phyloP scores from a whole-genome alignment of 2,113 vertebrate genomes.

The Bos indicus region DNA sequence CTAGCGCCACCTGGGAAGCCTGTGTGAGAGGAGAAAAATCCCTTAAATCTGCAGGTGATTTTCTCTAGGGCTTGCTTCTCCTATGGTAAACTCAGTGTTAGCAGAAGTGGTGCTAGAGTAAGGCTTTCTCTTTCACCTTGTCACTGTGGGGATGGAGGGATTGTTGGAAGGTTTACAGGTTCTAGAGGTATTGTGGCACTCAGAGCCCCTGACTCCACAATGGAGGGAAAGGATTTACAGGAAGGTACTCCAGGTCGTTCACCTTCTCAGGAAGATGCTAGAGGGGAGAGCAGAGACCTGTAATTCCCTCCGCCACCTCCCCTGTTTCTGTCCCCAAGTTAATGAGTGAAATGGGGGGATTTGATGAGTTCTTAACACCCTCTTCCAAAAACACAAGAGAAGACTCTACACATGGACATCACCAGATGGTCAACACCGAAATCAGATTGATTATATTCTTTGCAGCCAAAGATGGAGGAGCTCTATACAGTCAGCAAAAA shows the following conservation, averaged over 20 bases:
- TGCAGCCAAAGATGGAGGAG: too few relatives aligned
- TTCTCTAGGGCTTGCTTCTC: neutral
- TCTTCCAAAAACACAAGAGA: too few relatives aligned
- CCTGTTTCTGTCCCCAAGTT: neutral
- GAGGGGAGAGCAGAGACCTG: neutral
- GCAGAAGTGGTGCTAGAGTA: neutral
- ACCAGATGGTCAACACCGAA: too few relatives aligned
- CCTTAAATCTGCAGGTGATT: neutral
- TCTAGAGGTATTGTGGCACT: neutral
- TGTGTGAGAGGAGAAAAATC: neutral
- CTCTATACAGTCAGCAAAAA: too few relatives aligned
- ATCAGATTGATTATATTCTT: too few relatives aligned
- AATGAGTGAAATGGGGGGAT: neutral
- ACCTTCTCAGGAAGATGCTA: neutral
- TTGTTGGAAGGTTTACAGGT: neutral
- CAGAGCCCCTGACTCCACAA: neutral
- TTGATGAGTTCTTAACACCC: neutral
- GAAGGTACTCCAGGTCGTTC: neutral
- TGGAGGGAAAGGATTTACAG: neutral
- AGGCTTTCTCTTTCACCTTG: neutral
- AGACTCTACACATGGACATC: too few relatives aligned
- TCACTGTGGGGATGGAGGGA: too few relatives aligned
- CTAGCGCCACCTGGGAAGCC: neutral
- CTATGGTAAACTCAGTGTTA: fast-evolving
- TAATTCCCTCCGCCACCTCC: fast-evolving